A percentile compares a stretch with the other conserved stretches of the same genome.
phyloP scores from a whole-genome alignment of 2,888 invertebrate species.

The Nymphalis c-album region DNA sequence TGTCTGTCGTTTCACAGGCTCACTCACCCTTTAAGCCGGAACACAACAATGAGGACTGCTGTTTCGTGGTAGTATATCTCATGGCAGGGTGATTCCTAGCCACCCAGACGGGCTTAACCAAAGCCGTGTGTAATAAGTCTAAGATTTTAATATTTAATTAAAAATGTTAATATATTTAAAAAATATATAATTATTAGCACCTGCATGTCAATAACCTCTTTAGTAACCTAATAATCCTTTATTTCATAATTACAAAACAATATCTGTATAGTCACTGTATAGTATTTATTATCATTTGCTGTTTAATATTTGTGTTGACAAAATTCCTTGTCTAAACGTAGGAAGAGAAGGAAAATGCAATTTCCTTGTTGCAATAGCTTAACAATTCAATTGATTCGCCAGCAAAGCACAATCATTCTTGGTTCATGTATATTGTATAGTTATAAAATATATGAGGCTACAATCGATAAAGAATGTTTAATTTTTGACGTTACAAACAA shows the following conservation, averaged over 20 bases:
- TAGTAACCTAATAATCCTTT: neutral
- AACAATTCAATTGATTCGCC: conserved; percentile 25
- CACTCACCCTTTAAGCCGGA: no score
- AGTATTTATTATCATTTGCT: neutral
- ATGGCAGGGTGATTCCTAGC: no score
- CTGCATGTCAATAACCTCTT: neutral
- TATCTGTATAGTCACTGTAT: neutral
- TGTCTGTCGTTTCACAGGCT: no score
- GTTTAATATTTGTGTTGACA: conserved; percentile 10
- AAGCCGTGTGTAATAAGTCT: no score
- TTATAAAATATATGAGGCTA: conserved; percentile 24
- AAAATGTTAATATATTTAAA: no score
- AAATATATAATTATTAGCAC: no score
- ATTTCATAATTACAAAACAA: neutral
- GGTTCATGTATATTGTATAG: conserved; percentile 12
- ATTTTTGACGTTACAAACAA: neutral
- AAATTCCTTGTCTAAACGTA: conserved; percentile 3
- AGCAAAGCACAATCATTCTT: conserved; percentile 17
- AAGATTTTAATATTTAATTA: no score
- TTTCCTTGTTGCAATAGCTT: conserved; percentile 26
- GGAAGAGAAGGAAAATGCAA: conserved; percentile 18
- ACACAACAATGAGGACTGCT: no score
- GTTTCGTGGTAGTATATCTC: no score
- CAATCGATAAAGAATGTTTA: conserved; percentile 14
- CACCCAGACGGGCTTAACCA: no score